Percentiles rank a stretch among this genome's conserved stretches.
These are phyloP conservation scores for Halcyon smyrnensis DNA, from an alignment of 2,797 vertebrate genomes.

Conservation along the genomic window DNA sequence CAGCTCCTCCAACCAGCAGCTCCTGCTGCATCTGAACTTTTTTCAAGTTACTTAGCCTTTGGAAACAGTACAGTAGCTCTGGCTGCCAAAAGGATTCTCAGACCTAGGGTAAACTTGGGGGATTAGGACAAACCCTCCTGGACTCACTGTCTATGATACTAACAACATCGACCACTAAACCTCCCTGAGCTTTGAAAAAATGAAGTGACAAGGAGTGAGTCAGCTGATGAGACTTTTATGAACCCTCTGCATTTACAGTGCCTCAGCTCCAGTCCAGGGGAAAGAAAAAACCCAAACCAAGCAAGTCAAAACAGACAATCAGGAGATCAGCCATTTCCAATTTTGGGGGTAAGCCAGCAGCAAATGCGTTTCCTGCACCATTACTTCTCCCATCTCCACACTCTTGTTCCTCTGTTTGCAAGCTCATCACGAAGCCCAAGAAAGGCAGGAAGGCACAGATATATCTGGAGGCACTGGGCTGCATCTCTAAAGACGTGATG, in stretches of 20 bases:
- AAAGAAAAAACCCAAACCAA: not conserved
- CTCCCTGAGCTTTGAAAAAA: not conserved
- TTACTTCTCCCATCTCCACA: not conserved
- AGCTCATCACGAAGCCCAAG: not conserved
- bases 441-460: not conserved
- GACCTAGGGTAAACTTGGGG: not conserved
- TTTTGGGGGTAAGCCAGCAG: not conserved
- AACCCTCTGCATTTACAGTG: not conserved
- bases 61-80: not conserved
- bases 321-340: not conserved
- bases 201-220: not conserved
- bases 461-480: fast-evolving
- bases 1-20: not conserved
- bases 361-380: not conserved
- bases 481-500: not conserved
- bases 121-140: not conserved
- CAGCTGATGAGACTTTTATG: not conserved
- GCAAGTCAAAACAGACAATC: not conserved
- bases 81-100: not conserved
- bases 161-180: not conserved
- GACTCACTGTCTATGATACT: fast-evolving
- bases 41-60: not conserved
- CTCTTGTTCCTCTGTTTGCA: not conserved
- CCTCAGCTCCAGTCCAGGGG: not conserved
- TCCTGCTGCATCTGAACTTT: not conserved